Evolutionary conservation across 2,888 invertebrate species (phyloP).

Genomic region (Tetragonisca angustula): DNA sequence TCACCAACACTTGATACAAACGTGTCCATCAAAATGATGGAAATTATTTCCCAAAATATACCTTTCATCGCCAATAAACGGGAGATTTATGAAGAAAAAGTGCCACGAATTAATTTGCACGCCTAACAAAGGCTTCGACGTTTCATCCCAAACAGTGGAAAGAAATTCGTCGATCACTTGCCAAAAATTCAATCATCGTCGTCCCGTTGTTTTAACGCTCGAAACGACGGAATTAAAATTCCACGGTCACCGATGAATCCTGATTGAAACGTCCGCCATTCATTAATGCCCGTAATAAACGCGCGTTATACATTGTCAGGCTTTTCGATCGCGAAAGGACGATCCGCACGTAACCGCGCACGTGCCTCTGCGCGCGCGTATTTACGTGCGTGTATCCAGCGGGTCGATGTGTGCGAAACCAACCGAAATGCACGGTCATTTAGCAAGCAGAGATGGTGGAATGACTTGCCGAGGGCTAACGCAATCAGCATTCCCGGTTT

Average conservation of each 20-base stretch:
- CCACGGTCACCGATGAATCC: background rate
- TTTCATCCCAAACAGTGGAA: background rate
- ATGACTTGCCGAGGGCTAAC: slow-evolving; percentile 76
- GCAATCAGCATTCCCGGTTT: slow-evolving; percentile 82
- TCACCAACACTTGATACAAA: too few species aligned
- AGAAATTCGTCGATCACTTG: background rate
- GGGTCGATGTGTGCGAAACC: slow-evolving; percentile 48
- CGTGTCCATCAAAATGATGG: too few species aligned
- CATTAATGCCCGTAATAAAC: slow-evolving; percentile 34
- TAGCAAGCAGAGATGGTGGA: slow-evolving; percentile 72
- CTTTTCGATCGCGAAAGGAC: slow-evolving; percentile 42
- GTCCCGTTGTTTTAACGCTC: background rate
- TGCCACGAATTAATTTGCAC: too few species aligned
- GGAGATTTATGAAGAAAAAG: too few species aligned
- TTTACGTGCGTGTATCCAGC: slow-evolving; percentile 19
- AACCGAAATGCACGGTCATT: slow-evolving; percentile 74
- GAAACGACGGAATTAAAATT: background rate
- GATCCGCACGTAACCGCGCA: slow-evolving; percentile 25
- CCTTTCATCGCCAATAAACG: too few species aligned
- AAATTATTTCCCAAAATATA: too few species aligned
- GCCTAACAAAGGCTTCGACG: too few species aligned
- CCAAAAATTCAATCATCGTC: background rate
- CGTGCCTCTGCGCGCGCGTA: slow-evolving; percentile 15
- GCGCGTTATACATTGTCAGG: slow-evolving; percentile 23
- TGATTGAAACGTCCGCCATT: slow-evolving; percentile 60